Conservation (phyloP, 1,140 invertebrate species). For the Aphelinus certus region DNA sequence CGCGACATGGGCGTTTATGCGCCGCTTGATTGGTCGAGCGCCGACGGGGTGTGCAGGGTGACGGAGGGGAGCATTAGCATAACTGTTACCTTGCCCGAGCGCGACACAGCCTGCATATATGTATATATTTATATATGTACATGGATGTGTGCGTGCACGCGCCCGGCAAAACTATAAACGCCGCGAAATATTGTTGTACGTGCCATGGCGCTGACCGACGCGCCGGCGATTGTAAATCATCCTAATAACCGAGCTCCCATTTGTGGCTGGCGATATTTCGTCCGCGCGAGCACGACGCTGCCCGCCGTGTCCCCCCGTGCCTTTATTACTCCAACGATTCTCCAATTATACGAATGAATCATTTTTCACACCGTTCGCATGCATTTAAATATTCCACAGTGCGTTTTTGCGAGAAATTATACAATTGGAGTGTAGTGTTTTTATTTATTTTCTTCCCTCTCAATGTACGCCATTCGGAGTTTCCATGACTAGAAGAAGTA, state of each 20-base stretch:
- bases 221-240: slow-evolving; percentile 56
- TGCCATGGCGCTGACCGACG: slow-evolving; percentile 36
- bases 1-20: slow-evolving; percentile 37
- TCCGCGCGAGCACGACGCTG: no score
- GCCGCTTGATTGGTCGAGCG: slow-evolving; percentile 40
- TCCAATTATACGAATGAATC: slow-evolving; percentile 3
- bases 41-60: no score
- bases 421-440: no score
- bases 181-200: no score
- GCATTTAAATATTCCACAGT: no score
- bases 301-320: no score
- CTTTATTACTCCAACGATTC: neutral
- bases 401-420: no score
- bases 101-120: slow-evolving; percentile 33
- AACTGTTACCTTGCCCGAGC: slow-evolving; percentile 43
- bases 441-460: no score
- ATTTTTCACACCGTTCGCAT: neutral
- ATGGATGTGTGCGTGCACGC: neutral
- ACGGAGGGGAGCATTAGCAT: slow-evolving; percentile 21
- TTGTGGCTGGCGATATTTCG: no score
- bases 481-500: no score
- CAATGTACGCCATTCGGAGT: no score
- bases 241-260: slow-evolving; percentile 49
- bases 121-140: slow-evolving; percentile 5
- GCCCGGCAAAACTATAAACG: slow-evolving; percentile 6